Evolutionary conservation across 2,888 invertebrate genomes (phyloP), one percentile per base, ranked within the genome.

Genomic region (Scaptomyza flava): DNA sequence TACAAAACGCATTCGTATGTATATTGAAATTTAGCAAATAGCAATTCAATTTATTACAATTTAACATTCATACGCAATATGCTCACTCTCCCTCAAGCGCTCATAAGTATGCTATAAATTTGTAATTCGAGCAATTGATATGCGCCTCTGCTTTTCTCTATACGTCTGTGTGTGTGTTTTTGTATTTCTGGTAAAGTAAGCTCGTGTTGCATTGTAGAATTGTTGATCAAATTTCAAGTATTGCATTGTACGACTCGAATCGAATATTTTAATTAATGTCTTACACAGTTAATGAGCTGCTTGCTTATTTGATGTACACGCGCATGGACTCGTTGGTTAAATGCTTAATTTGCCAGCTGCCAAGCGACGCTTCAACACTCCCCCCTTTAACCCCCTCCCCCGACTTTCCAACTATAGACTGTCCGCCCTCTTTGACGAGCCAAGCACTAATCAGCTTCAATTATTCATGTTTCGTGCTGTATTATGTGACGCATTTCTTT

Each of bases 391-490:
- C 17, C 17, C 17, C n/a, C n/a, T n/a, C n/a, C n/a, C n/a, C n/a
- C n/a, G n/a, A n/a, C n/a, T n/a, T n/a, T n/a, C n/a, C n/a, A n/a
- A n/a, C n/a, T n/a, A n/a, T n/a, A n/a, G 17, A 17, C 17, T 17
- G 17, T 17, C 2, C 1, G 3, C 50, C 23, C 41, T 33, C 5
- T 34, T 9, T 20, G 43, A 34, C 8, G 14, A 52, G 20, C 54
- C 59, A 56, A 58, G 54, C 77, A 36, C 74, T 56, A 60, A 64
- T 45, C 78, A 66, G 66, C 70, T 66, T 70, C 75, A 70, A 76
- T 76, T 76, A 76, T 76, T 76, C 76, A 76, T 79, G 70, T 75
- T 76, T 53, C 66, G 70, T 61, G 64, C 48, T 59, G 67, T 47
- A 17, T 38, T 41, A 31, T 50, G 27, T 76, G 76, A 76, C 76